These are phyloP conservation scores for Cantharis rufa DNA, from an alignment of 2,888 invertebrate genomes.

Conservation along the genomic window DNA sequence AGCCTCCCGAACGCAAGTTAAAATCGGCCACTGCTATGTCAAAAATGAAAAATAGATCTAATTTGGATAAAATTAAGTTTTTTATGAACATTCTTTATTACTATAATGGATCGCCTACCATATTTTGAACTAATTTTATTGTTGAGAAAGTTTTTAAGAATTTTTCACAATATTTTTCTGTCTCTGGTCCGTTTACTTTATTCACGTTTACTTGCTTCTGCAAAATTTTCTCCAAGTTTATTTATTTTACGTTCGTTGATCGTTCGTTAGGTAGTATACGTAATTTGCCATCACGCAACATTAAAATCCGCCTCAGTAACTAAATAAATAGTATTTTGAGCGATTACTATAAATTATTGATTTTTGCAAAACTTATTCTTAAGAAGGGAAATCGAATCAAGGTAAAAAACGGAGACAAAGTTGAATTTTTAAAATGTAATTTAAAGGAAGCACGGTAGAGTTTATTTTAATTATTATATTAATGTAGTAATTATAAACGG, in stretches of 20 bases:
- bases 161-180: neutral
- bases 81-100: neutral
- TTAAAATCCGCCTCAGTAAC: too few relatives aligned
- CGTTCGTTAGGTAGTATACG: neutral
- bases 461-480: neutral
- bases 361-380: neutral
- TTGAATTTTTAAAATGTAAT: neutral
- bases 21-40: neutral
- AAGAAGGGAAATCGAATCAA: neutral
- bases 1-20: too few relatives aligned
- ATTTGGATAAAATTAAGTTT: neutral
- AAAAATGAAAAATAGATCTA: neutral
- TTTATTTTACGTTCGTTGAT: neutral
- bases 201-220: neutral
- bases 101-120: neutral
- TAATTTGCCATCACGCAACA: neutral
- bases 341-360: neutral
- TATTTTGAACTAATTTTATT: neutral
- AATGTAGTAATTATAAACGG: neutral
- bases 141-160: neutral
- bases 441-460: neutral
- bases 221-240: neutral
- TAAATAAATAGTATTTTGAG: too few relatives aligned
- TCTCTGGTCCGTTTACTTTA: neutral
- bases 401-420: neutral